These are phyloP conservation scores for Scopus umbretta DNA, from an alignment of 2,113 vertebrate genomes.

Conservation along the genomic window DNA sequence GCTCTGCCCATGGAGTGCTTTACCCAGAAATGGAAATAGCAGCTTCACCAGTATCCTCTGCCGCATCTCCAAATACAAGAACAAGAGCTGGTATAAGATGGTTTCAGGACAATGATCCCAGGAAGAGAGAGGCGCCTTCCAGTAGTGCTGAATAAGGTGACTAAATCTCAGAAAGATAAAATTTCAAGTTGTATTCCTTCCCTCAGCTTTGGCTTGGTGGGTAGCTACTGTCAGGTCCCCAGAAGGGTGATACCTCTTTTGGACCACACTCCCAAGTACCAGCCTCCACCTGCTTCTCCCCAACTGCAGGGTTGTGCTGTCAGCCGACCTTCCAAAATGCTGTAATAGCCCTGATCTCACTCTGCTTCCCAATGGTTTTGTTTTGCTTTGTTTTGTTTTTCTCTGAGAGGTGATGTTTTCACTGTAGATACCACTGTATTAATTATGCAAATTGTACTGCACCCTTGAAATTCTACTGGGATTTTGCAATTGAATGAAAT, in stretches of 20 bases:
- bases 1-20: background rate
- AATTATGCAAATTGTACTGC: background rate
- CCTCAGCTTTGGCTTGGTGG: background rate
- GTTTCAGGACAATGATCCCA: background rate
- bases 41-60: background rate
- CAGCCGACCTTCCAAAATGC: background rate
- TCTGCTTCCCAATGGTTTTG: background rate
- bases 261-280: background rate
- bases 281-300: background rate
- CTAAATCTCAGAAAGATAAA: background rate
- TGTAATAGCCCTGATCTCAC: background rate
- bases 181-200: background rate
- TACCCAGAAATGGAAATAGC: conserved; percentile 25
- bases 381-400: background rate
- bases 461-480: background rate
- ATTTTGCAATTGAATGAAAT: conserved; percentile 1
- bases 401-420: background rate
- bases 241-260: background rate
- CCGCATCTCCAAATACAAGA: background rate
- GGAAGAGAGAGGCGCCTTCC: background rate
- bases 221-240: background rate
- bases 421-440: background rate
- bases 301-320: background rate
- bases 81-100: background rate
- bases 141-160: background rate